Evolutionary conservation across 2,797 vertebrate genomes (phyloP).

Genomic region (Aratinga solstitialis): DNA sequence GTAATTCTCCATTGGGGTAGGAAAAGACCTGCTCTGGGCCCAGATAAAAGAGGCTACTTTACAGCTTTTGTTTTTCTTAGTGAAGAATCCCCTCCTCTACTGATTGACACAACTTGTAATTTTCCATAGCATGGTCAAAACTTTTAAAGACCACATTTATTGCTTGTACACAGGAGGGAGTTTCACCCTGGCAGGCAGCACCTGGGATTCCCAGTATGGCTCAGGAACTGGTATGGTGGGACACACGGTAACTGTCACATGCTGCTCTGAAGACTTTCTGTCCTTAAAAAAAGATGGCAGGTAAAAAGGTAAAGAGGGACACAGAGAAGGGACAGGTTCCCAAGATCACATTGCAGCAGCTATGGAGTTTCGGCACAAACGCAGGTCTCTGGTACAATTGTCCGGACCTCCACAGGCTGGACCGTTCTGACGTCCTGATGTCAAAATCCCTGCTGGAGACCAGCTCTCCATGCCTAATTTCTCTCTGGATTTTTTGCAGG

Average conservation of each 20-base stretch:
- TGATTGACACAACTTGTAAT: background rate
- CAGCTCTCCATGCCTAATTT: background rate
- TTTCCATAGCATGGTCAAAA: background rate
- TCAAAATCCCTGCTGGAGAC: slow-evolving; percentile 17
- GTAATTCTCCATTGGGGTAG: background rate
- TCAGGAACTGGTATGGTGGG: background rate
- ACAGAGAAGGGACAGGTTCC: background rate
- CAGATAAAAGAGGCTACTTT: background rate
- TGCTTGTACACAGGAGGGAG: background rate
- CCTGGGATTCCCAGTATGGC: background rate
- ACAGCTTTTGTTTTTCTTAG: background rate
- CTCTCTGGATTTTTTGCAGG: slow-evolving; percentile 20
- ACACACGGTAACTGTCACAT: background rate
- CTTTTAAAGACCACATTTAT: background rate
- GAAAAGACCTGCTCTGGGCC: background rate
- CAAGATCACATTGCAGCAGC: background rate
- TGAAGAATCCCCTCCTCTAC: background rate
- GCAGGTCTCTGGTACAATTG: background rate
- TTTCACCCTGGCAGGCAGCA: background rate
- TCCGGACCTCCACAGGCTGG: background rate
- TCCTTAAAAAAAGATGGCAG: slow-evolving; percentile 1
- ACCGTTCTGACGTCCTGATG: background rate
- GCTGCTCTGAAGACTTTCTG: background rate
- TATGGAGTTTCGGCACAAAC: background rate
- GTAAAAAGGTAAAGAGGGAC: background rate